Conservation (phyloP, 2,888 invertebrate species). For the Ashinkailepas kermadecensis region DNA sequence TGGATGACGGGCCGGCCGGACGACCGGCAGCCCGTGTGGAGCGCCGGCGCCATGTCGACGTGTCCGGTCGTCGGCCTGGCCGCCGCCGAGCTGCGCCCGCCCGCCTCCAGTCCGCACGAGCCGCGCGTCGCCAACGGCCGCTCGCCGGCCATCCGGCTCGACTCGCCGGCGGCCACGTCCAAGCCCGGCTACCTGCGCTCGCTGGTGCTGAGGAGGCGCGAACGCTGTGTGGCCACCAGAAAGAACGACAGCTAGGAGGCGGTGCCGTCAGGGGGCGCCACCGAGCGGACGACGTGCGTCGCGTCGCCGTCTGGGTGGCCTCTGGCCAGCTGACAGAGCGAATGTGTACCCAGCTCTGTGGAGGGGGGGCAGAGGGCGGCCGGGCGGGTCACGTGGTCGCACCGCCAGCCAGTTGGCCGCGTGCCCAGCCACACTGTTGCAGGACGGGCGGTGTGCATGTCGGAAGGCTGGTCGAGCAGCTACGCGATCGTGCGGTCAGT, state of each 20-base stretch:
- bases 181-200: conserved; percentile 3
- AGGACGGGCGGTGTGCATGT: too few relatives aligned
- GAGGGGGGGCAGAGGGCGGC: too few relatives aligned
- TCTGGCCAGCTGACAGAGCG: too few relatives aligned
- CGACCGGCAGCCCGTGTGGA: not conserved
- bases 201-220: not conserved
- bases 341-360: not conserved
- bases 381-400: too few relatives aligned
- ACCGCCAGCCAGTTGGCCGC: too few relatives aligned
- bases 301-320: too few relatives aligned
- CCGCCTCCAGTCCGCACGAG: not conserved
- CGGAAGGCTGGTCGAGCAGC: too few relatives aligned
- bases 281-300: too few relatives aligned
- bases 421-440: too few relatives aligned
- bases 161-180: not conserved
- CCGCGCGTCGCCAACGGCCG: not conserved
- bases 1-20: not conserved
- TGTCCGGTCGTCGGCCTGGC: not conserved
- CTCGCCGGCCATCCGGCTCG: not conserved
- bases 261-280: too few relatives aligned
- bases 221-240: not conserved
- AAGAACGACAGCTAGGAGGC: not conserved
- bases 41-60: not conserved
- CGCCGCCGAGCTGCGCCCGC: not conserved
- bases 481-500: too few relatives aligned